Base-by-base conservation (phyloP, 2,888 invertebrate species). In the Argyresthia goedartella region DNA sequence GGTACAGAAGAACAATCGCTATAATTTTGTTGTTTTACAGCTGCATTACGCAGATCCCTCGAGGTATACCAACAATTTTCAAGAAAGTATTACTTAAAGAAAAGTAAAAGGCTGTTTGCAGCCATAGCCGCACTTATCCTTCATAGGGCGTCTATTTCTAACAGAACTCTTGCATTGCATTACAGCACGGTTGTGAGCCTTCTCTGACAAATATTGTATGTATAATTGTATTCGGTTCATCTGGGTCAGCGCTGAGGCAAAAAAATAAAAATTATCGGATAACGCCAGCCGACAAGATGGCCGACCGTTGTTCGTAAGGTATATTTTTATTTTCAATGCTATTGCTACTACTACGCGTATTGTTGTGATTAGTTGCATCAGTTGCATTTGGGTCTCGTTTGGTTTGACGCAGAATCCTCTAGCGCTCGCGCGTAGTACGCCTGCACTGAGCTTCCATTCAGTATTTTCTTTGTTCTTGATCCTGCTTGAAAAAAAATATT, bases 211-310 rank as follows among this genome's bases (percentile, higher is more conserved):
- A 56, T 59, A 55, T 69, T 57, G 62, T 57, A 56, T 65, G 55
- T 65, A 70, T 63, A 60, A 14, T 57, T 65, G 52, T 62, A 60
- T 64, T 67, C 65, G 57, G 65, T 65, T 66, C 57, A 66, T 66
- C 65, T 65, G 66, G 69, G 67, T 71, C 66, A 64, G 60, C 63
- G 71, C 71, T 69, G 71, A 71, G 70, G 64, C 58, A 62, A 73
- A 59, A 73, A 71, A 66, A 71, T 65, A 62, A 69, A 74, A 70
- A 67, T 70, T 77, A 72, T 82, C 82, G 81, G 76, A 81, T 81
- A 85, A 82, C 82, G 85, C 84, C 65, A 84, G 81, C 79, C 84
- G 74, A 82, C 86, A 86, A 86, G 80, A 86, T 86, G 86, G 86
- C 86, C 85, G 86, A 81, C 85, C 80, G 79, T 81, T 84, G 76